Base-by-base conservation (phyloP, 1,140 invertebrate genomes). In the Nilaparvata lugens region DNA sequence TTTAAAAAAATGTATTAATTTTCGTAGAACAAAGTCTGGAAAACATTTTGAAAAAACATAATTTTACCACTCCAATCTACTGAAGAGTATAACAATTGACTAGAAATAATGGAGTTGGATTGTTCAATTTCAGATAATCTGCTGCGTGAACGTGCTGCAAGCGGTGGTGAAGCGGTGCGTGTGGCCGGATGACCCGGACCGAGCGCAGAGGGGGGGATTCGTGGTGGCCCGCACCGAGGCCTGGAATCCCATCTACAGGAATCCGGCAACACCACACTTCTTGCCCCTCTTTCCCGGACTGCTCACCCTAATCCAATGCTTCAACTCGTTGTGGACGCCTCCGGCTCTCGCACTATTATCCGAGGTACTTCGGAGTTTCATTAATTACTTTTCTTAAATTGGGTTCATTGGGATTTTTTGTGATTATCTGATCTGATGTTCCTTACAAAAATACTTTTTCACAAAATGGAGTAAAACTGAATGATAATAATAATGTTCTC, bases 131-230 rank as follows among this genome's bases (percentile, higher is more conserved):
- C 76, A 85, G 74, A 74, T 88, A 1, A 76, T 79, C 52, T 83
- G 80, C 71, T 89, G 87, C 64, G 76, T 93, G 38, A 85, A 85
- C 62, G 81, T 88, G 4, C 78, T 92, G 0, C 72, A 91, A 19
- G 90, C 89, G 65, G 87, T 93, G 7, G 83, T 93, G 0, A 94
- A 93, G 73, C 80, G 91, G 16, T 91, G 88, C 68, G 81, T 83
- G 1, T 90, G 90, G 76, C 91, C 91, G 0, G 85, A 87, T 43
- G 88, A 89, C 73, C 82, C 85, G 1, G 87, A 91, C 72, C 75
- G 87, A 31, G 88, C 88, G 1, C 80, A 83, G 7, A 77, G 85
- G 43, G 91, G 91, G 25, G 89, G 90, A 7, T 94, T 94, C 73
- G 80, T 91, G 4, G 81, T 85, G 0, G 83, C 84, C 9, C 79